Conservation (phyloP, 2,113 vertebrate species). For the Turnix velox region DNA sequence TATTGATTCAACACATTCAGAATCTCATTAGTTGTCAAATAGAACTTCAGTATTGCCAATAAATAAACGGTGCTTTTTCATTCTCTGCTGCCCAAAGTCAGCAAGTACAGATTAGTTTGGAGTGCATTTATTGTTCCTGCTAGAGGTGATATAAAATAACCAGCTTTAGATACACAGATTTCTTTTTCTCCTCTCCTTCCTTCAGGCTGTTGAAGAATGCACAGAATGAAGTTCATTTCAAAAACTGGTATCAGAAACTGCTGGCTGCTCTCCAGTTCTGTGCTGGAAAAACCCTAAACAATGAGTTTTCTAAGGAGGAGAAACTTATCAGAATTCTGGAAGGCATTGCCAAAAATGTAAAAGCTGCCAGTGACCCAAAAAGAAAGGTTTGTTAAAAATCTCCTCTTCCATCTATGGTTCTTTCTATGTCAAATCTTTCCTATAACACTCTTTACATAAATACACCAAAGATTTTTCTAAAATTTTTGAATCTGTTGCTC, state of each 20-base stretch:
- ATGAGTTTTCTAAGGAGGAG: slow-evolving; percentile 70
- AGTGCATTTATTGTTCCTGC: background rate
- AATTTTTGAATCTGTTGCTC: background rate
- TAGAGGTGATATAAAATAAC: background rate
- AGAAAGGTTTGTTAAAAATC: slow-evolving; percentile 68
- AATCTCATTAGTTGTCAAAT: slow-evolving; percentile 53
- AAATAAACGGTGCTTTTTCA: slow-evolving; percentile 7
- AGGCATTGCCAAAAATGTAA: slow-evolving; percentile 63
- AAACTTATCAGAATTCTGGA: slow-evolving; percentile 67
- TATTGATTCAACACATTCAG: slow-evolving; percentile 31
- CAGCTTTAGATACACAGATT: background rate
- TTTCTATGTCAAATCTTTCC: background rate
- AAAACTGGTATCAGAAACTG: slow-evolving; percentile 68
- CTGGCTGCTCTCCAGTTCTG: slow-evolving; percentile 74
- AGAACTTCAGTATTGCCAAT: slow-evolving; percentile 3
- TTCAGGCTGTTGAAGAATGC: slow-evolving; percentile 74
- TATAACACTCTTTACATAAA: background rate
- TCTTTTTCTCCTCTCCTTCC: background rate
- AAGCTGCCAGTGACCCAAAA: slow-evolving; percentile 50
- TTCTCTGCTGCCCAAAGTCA: slow-evolving; percentile 21
- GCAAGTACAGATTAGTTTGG: slow-evolving; percentile 17
- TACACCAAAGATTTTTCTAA: background rate
- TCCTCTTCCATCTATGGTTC: background rate
- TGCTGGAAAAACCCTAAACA: slow-evolving; percentile 63
- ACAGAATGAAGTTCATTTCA: slow-evolving; percentile 72